Conservation (phyloP, 37 sponge, comb jelly and placozoan genomes). For the Mnemiopsis leidyi region DNA sequence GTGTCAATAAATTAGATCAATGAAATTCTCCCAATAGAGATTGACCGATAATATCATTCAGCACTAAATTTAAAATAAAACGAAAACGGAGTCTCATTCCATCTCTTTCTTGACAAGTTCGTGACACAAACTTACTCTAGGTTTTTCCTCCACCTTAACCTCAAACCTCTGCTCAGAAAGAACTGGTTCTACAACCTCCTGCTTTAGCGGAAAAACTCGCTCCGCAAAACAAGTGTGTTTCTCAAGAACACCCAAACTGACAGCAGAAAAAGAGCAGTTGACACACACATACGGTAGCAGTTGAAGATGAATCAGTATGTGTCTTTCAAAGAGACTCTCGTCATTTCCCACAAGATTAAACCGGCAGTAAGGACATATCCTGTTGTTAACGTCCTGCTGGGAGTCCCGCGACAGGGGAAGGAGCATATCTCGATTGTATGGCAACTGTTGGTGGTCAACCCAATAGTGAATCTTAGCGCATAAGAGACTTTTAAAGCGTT, state of each 20-base stretch:
- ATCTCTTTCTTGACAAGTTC: too few species aligned
- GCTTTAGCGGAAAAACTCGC: background rate
- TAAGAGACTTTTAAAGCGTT: conserved; percentile 14
- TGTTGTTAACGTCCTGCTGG: background rate
- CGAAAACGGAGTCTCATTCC: too few species aligned
- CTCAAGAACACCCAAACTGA: background rate
- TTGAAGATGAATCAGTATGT: conserved; percentile 32
- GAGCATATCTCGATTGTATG: background rate
- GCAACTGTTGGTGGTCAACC: background rate
- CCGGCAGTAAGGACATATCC: background rate
- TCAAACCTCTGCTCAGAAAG: too few species aligned
- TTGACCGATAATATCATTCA: too few species aligned
- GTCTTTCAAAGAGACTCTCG: background rate
- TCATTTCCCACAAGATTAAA: background rate
- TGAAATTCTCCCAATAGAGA: too few species aligned
- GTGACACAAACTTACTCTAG: background rate
- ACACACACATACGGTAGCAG: background rate
- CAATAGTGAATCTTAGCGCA: conserved; percentile 49
- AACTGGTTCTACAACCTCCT: background rate
- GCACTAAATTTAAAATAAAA: too few species aligned
- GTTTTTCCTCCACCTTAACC: background rate
- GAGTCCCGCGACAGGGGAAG: background rate
- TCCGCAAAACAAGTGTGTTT: background rate
- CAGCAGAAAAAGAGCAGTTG: background rate
- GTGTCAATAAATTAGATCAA: too few species aligned